Base-by-base conservation (phyloP, 2,113 vertebrate genomes). In the Spheniscus mendiculus region DNA sequence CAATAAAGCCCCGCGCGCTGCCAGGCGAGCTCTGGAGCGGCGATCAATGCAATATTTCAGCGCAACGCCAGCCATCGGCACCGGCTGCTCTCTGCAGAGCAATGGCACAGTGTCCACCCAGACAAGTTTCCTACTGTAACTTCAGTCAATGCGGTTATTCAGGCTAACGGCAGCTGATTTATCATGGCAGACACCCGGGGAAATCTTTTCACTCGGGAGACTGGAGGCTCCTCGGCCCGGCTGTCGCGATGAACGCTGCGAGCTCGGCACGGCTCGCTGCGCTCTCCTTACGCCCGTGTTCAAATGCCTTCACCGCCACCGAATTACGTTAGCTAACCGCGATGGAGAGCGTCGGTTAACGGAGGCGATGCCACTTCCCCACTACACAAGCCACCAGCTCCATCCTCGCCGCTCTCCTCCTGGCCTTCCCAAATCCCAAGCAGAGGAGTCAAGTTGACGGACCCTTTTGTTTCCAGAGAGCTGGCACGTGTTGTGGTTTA, bases 51-150 rank as follows among this genome's bases (percentile, higher is more conserved):
- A 3, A 89, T 55, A 44, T 79, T 80, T 91, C 89, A 63, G 86
- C 45, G 34, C 70, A 7, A 49, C 5, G 91, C 81, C 93, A 29
- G 84, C 53, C 2, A 56, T 18, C 70, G 5, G 88, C 90, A 32
- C 83, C n/a, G 79, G 67, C 90, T 15, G 88, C 88, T 66, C 69
- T 81, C 95, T 8, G 79, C 93, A 59, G 42, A 93, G 95, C 92
- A 83, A 70, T 30, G 90, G 83, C 92, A 77, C 88, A 59, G 83
- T 25, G 94, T 89, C 95, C 89, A 9, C 53, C 26, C 84, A 42
- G 83, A 96, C 94, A 96, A 96, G 94, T 97, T 96, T 97, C 89
- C 95, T 12, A 91, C 91, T 91, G 94, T 94, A 97, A 96, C 91
- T 89, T 69, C 44, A 12, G 72, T 87, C 56, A 97, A 97, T 92